These are phyloP conservation scores for Caenorhabditis inopinata DNA, from an alignment of 1,140 invertebrate genomes.

Conservation along the genomic window DNA sequence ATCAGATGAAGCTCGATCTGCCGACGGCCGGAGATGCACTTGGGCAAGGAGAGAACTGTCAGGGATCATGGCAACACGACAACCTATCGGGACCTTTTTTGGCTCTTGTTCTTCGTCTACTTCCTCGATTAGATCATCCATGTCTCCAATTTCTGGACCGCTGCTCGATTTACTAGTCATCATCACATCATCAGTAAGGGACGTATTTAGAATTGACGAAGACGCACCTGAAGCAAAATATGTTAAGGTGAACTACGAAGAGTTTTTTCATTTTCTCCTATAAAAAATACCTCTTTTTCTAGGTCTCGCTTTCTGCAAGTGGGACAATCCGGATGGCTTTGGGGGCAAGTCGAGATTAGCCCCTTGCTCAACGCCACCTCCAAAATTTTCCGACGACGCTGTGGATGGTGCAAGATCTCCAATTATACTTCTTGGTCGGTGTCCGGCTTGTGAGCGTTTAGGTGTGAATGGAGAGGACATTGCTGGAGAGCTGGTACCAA, in stretches of 20 bases:
- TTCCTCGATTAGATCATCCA: not conserved
- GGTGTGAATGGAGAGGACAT: not conserved
- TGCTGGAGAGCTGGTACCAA: constrained; percentile 2
- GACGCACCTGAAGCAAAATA: not conserved
- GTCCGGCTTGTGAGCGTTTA: not conserved
- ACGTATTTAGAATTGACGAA: not conserved
- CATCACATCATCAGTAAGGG: not conserved
- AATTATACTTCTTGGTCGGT: constrained; percentile 41
- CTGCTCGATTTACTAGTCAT: constrained; percentile 40
- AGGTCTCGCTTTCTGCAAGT: constrained; percentile 38
- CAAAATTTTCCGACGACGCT: not conserved
- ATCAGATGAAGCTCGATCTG: not conserved
- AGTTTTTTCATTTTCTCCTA: not conserved
- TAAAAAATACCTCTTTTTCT: constrained; percentile 15
- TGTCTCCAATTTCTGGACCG: constrained; percentile 36
- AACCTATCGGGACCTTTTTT: not conserved
- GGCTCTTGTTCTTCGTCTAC: not conserved
- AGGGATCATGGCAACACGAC: constrained; percentile 30
- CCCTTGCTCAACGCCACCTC: not conserved
- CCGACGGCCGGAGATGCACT: constrained; percentile 21
- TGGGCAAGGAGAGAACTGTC: constrained; percentile 1
- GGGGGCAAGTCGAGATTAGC: constrained; percentile 23
- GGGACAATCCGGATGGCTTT: not conserved
- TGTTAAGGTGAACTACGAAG: not conserved
- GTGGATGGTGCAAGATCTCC: constrained; percentile 32